Conservation (phyloP, 2,113 vertebrate genomes). For the Mus pahari region DNA sequence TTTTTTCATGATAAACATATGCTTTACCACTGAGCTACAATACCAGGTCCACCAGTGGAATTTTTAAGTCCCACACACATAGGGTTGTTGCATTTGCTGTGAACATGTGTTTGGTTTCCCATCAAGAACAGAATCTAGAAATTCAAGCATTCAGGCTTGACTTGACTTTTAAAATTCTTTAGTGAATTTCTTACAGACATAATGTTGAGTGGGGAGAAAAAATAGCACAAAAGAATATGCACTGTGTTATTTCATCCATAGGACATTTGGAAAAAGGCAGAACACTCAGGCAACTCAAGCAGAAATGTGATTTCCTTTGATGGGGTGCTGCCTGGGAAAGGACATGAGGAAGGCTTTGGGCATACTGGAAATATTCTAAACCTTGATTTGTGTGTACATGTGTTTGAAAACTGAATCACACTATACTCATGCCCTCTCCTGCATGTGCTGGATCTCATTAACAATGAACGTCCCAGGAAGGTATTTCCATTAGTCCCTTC, state of each 20-base stretch:
- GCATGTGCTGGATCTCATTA: slow-evolving; percentile 66
- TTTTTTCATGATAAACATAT: not conserved
- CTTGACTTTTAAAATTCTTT: not conserved
- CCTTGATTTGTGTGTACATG: slow-evolving; percentile 37
- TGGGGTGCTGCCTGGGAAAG: slow-evolving; percentile 19
- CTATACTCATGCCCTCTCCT: slow-evolving; percentile 31
- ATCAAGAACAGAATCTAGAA: not conserved
- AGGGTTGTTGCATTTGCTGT: not conserved
- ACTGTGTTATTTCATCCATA: slow-evolving; percentile 21
- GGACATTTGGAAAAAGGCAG: slow-evolving; percentile 50
- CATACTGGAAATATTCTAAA: slow-evolving; percentile 41
- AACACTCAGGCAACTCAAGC: not conserved
- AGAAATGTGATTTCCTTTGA: slow-evolving; percentile 42
- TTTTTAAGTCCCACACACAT: slow-evolving; percentile 39
- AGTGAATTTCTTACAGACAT: slow-evolving; percentile 27
- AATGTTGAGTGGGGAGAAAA: not conserved
- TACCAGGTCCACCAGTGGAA: not conserved
- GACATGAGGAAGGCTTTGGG: slow-evolving; percentile 26
- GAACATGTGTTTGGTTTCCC: slow-evolving; percentile 27
- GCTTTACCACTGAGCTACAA: not conserved
- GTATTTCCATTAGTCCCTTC: slow-evolving; percentile 32
- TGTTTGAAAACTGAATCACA: slow-evolving; percentile 25
- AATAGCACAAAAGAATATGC: not conserved
- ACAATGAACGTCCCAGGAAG: slow-evolving; percentile 62
- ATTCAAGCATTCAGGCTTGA: slow-evolving; percentile 1